phyloP scores from a whole-genome alignment of 1,140 invertebrate species.

The Atopsyche davidsoni region DNA sequence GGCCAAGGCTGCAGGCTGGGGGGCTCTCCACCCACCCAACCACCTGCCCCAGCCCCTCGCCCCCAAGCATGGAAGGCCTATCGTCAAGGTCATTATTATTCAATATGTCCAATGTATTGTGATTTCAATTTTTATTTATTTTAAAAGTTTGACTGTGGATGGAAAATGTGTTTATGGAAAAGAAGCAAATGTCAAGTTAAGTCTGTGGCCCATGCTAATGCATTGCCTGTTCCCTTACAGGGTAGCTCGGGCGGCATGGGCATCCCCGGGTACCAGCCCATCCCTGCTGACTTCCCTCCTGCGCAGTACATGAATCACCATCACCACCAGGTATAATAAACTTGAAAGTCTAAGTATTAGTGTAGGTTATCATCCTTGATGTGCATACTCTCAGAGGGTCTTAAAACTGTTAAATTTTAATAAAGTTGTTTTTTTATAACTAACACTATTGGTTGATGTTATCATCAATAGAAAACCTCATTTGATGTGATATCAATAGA shows the following conservation, averaged over 20 bases:
- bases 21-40: conserved; percentile 37
- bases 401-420: too few relatives aligned
- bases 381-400: too few relatives aligned
- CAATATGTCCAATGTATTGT: conserved; percentile 4
- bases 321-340: conserved; percentile 39
- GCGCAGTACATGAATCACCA: conserved; percentile 39
- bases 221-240: conserved; percentile 5
- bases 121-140: not conserved
- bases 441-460: too few relatives aligned
- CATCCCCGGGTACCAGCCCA: conserved; percentile 35
- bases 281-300: conserved; percentile 35
- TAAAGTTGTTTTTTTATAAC: too few relatives aligned
- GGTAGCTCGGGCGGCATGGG: conserved; percentile 23
- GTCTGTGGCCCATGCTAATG: not conserved
- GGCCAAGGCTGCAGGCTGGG: conserved; percentile 35
- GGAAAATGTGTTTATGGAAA: not conserved
- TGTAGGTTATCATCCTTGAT: too few relatives aligned
- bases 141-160: not conserved
- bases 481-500: too few relatives aligned
- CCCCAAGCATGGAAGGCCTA: conserved; percentile 43
- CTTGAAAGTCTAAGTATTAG: too few relatives aligned
- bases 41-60: conserved; percentile 30
- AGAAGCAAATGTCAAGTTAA: not conserved
- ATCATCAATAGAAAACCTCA: too few relatives aligned
- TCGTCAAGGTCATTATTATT: conserved; percentile 41